These are phyloP conservation scores for Trichogramma pretiosum DNA, from an alignment of 1,140 invertebrate species.

Conservation along the genomic window DNA sequence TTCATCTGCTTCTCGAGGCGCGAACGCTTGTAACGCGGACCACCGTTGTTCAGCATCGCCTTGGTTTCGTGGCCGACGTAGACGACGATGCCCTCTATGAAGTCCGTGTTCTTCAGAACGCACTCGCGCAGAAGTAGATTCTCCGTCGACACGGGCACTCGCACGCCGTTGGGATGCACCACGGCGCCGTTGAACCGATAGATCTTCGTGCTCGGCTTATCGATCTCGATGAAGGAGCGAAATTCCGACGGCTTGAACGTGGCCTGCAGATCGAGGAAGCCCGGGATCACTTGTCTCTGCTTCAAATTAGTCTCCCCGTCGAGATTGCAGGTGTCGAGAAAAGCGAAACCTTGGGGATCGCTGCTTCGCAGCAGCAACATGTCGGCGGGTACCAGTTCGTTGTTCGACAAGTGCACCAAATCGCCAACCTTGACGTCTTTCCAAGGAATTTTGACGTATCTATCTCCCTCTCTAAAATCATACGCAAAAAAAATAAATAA, in stretches of 20 bases:
- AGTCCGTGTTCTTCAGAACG: conserved; percentile 87
- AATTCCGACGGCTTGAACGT: conserved; percentile 75
- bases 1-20: conserved; percentile 90
- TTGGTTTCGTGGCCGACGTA: conserved; percentile 98
- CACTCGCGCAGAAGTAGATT: conserved; percentile 92
- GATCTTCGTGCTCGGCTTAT: conserved; percentile 89
- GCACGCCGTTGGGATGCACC: conserved; percentile 67
- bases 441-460: conserved; percentile 83
- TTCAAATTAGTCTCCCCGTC: conserved; percentile 99
- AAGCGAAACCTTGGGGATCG: conserved; percentile 89
- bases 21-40: conserved; percentile 85
- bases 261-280: conserved; percentile 55
- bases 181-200: conserved; percentile 74
- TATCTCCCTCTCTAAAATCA: conserved; percentile 64
- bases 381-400: conserved; percentile 94
- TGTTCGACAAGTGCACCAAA: conserved; percentile 90
- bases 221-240: conserved; percentile 76
- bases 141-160: conserved; percentile 81
- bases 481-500: neutral
- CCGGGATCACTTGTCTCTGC: conserved; percentile 76
- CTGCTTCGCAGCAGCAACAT: conserved; percentile 82
- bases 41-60: conserved; percentile 95
- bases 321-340: conserved; percentile 94
- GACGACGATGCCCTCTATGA: conserved; percentile 91
- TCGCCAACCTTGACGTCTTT: conserved; percentile 88